Conservation (phyloP, 2,888 invertebrate genomes). For the Mystacides longicornis region DNA sequence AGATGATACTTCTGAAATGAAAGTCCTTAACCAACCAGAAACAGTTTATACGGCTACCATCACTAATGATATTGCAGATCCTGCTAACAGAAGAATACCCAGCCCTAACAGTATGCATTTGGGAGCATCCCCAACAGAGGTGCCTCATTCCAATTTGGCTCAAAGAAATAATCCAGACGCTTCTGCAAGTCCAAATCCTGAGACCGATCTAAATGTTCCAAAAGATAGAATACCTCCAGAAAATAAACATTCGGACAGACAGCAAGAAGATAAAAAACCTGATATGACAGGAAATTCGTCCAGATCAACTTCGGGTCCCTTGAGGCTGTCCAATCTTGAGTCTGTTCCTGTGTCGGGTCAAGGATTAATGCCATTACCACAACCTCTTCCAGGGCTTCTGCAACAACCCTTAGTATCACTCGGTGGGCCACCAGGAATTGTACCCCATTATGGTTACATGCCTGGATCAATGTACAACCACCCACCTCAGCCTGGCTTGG, state of each 20-base stretch:
- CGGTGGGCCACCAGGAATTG: slow-evolving; percentile 46
- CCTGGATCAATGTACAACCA: slow-evolving; percentile 40
- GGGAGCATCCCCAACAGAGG: slow-evolving; percentile 43
- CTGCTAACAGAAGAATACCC: slow-evolving; percentile 40
- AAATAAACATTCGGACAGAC: slow-evolving; percentile 11
- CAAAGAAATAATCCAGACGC: slow-evolving; percentile 12
- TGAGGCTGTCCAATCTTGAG: slow-evolving; percentile 39
- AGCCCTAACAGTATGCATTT: slow-evolving; percentile 36
- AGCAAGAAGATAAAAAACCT: slow-evolving; percentile 10
- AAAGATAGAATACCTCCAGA: slow-evolving; percentile 15
- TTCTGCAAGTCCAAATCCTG: slow-evolving; percentile 13
- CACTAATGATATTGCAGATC: slow-evolving; percentile 40
- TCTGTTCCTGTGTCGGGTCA: slow-evolving; percentile 36
- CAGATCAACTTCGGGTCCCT: slow-evolving; percentile 36
- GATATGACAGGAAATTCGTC: slow-evolving; percentile 26
- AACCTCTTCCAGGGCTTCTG: slow-evolving; percentile 49
- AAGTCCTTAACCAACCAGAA: slow-evolving; percentile 31
- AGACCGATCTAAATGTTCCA: slow-evolving; percentile 9
- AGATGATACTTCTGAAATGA: slow-evolving; percentile 34
- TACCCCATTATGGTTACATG: slow-evolving; percentile 57
- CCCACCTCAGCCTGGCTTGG: slow-evolving; percentile 33
- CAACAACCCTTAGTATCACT: slow-evolving; percentile 55
- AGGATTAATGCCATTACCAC: slow-evolving; percentile 44
- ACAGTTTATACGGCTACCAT: slow-evolving; percentile 45
- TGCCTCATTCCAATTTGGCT: slow-evolving; percentile 9